Conservation (phyloP, 2,113 vertebrate genomes). For the Megaceryle maxima region DNA sequence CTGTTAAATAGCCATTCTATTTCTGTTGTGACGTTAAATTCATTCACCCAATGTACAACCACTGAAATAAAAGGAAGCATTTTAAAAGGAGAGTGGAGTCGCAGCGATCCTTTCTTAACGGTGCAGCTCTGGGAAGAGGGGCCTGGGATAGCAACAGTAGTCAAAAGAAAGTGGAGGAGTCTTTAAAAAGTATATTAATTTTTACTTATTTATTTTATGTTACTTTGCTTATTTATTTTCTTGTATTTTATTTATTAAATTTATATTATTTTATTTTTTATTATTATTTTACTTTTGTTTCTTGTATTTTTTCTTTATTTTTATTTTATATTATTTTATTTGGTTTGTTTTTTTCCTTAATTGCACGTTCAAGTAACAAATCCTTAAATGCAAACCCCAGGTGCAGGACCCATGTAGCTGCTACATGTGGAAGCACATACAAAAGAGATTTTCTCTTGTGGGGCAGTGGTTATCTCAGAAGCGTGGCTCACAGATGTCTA, state of each 20-base stretch:
- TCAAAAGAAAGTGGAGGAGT: background rate
- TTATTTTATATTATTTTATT: background rate
- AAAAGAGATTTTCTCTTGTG: no score
- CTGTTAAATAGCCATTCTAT: constrained; percentile 81
- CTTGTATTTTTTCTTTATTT: no score
- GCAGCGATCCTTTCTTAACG: background rate
- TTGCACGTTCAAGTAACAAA: background rate
- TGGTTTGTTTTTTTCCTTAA: background rate
- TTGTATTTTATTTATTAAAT: no score
- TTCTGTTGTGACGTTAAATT: constrained; percentile 81
- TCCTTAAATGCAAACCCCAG: no score
- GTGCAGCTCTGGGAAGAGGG: background rate
- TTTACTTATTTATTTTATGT: background rate
- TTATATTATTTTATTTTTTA: no score
- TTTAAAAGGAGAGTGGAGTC: constrained; percentile 66
- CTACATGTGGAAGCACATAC: accelerated
- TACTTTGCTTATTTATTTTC: background rate
- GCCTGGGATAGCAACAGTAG: background rate
- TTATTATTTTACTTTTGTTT: background rate
- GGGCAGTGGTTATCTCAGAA: background rate
- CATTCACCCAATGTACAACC: constrained; percentile 82
- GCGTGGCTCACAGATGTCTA: background rate
- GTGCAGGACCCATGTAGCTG: background rate
- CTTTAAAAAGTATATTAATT: background rate
- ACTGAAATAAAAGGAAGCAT: constrained; percentile 85